A percentile compares a stretch with the other conserved stretches of the same genome.
phyloP scores from a whole-genome alignment of 2,797 vertebrate species.

The Falco cherrug region DNA sequence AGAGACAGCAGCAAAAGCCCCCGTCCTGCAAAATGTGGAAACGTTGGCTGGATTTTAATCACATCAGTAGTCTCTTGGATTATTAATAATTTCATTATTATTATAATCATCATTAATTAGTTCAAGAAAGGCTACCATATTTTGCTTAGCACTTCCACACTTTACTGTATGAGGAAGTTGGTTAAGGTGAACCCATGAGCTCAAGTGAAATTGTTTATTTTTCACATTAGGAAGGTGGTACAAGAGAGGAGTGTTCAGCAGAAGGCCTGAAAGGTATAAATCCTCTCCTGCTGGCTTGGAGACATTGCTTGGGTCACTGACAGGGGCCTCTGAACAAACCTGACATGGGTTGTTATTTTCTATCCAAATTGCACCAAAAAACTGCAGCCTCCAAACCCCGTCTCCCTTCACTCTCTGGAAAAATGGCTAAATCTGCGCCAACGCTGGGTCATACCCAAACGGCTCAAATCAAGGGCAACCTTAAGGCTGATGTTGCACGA shows the following conservation, averaged over 20 bases:
- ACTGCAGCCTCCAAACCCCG: neutral
- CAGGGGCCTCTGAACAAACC: neutral
- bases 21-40: neutral
- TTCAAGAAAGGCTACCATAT: neutral
- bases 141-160: neutral
- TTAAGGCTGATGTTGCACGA: neutral
- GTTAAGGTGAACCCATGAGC: neutral
- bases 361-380: neutral
- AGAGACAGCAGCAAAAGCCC: neutral
- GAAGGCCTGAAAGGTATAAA: neutral
- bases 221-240: neutral
- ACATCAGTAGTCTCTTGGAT: neutral
- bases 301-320: neutral
- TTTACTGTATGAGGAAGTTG: neutral
- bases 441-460: neutral
- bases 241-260: neutral
- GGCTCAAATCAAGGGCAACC: neutral
- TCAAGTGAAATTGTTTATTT: neutral
- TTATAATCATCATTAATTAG: neutral
- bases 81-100: constrained; percentile 1
- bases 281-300: neutral
- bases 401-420: neutral
- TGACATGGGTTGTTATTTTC: neutral
- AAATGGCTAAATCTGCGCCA: neutral
- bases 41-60: neutral